phyloP scores from a whole-genome alignment of 2,888 invertebrate species.

The Sarcophaga caerulescens region DNA sequence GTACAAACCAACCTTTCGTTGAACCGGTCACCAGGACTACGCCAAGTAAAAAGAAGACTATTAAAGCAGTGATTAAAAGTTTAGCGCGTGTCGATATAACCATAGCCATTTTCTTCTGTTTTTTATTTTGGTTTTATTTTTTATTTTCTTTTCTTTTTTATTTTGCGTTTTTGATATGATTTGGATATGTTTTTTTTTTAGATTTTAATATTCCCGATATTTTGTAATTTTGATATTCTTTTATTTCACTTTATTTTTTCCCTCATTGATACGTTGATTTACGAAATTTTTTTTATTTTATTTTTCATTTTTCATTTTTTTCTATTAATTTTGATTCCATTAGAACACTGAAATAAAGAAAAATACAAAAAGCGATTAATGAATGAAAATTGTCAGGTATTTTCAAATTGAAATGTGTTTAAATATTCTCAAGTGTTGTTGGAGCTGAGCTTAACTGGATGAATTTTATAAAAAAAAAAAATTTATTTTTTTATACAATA shows the following conservation, averaged over 20 bases:
- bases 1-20: slow-evolving; percentile 85
- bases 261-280: not conserved
- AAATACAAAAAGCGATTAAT: slow-evolving; percentile 11
- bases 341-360: slow-evolving; percentile 54
- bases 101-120: slow-evolving; percentile 83
- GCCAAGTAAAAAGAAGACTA: slow-evolving; percentile 83
- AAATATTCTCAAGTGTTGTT: slow-evolving; percentile 53
- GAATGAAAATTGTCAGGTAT: not conserved
- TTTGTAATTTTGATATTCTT: slow-evolving; percentile 17
- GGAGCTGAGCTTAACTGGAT: not conserved
- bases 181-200: slow-evolving; percentile 35
- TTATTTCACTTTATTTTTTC: not conserved
- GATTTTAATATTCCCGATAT: slow-evolving; percentile 27
- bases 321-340: no score
- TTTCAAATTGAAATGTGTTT: not conserved
- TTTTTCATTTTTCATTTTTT: no score
- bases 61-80: slow-evolving; percentile 84
- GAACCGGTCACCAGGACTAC: slow-evolving; percentile 84
- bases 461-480: no score
- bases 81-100: slow-evolving; percentile 85
- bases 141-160: slow-evolving; percentile 19
- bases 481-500: no score
- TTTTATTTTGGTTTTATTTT: not conserved
- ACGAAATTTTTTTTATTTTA: no score
- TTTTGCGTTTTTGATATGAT: slow-evolving; percentile 16